Percentiles rank a stretch among this genome's conserved stretches.
phyloP scores from a whole-genome alignment of 2,888 invertebrate genomes.

The Eurois occulta region DNA sequence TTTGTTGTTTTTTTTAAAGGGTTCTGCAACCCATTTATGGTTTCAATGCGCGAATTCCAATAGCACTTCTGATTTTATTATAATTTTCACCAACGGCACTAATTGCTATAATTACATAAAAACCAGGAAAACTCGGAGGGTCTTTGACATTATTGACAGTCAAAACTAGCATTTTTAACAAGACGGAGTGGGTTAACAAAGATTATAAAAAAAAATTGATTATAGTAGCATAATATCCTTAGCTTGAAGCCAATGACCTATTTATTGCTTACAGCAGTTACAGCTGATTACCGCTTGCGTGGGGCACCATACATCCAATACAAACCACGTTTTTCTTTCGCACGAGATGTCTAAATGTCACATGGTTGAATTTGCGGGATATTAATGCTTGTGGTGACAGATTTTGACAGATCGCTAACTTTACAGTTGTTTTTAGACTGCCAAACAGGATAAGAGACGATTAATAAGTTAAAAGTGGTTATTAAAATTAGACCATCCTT shows the following conservation, averaged over 20 bases:
- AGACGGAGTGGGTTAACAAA: neutral
- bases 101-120: neutral
- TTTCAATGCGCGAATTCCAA: neutral
- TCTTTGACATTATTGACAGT: neutral
- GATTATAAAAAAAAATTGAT: neutral
- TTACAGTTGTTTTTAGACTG: slow-evolving; percentile 10
- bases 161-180: neutral
- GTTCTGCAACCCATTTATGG: neutral
- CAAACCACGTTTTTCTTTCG: slow-evolving; percentile 40
- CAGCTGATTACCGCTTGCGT: slow-evolving; percentile 38
- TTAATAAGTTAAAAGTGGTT: neutral
- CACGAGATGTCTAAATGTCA: slow-evolving; percentile 47
- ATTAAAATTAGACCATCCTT: neutral
- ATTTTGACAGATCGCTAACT: slow-evolving; percentile 21
- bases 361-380: slow-evolving; percentile 42
- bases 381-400: slow-evolving; percentile 44
- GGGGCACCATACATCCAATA: slow-evolving; percentile 21
- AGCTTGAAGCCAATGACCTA: slow-evolving; percentile 35
- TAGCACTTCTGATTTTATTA: neutral
- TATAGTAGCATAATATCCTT: neutral
- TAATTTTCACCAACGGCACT: neutral
- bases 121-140: neutral
- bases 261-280: slow-evolving; percentile 35
- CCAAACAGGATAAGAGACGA: neutral
- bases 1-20: neutral